A percentile compares a stretch with the other conserved stretches of the same genome.
Evolutionary conservation across 2,888 invertebrate species (phyloP).

Genomic region (Agrilus mali): DNA sequence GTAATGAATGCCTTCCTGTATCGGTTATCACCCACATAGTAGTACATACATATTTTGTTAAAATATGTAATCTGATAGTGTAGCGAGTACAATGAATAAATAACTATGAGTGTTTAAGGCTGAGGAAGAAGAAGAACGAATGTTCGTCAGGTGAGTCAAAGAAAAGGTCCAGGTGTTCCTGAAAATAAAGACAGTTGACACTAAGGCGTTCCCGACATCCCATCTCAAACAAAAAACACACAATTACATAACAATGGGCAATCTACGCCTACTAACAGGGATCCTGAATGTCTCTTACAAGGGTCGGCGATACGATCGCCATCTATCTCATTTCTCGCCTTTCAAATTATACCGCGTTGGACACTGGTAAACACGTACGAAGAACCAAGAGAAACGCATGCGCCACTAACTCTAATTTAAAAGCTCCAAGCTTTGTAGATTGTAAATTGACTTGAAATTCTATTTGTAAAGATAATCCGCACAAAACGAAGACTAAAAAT

Average conservation of each 20-base stretch:
- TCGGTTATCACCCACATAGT: too few species aligned
- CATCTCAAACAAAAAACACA: slow-evolving; percentile 34
- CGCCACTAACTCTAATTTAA: too few species aligned
- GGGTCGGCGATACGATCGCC: slow-evolving; percentile 23
- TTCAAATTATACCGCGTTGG: slow-evolving; percentile 12
- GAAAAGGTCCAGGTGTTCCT: slow-evolving; percentile 27
- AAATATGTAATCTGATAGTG: not conserved
- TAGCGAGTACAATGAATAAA: slow-evolving; percentile 1
- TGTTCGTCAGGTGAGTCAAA: slow-evolving; percentile 1
- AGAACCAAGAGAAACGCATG: not conserved
- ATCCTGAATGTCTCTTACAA: slow-evolving; percentile 33
- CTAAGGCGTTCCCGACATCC: slow-evolving; percentile 33
- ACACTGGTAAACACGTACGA: not conserved
- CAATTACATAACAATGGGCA: slow-evolving; percentile 35
- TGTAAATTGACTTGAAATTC: too few species aligned
- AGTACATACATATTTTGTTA: too few species aligned
- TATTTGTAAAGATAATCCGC: too few species aligned
- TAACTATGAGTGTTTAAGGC: slow-evolving; percentile 2
- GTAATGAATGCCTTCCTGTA: too few species aligned
- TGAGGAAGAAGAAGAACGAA: not conserved
- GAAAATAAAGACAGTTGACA: slow-evolving; percentile 33
- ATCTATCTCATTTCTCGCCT: slow-evolving; percentile 21
- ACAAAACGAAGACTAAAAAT: too few species aligned
- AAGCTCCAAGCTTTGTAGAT: too few species aligned
- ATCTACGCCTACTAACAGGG: slow-evolving; percentile 37